Base-by-base conservation (phyloP, 2,888 invertebrate species). In the Drosophila melanosoma region DNA sequence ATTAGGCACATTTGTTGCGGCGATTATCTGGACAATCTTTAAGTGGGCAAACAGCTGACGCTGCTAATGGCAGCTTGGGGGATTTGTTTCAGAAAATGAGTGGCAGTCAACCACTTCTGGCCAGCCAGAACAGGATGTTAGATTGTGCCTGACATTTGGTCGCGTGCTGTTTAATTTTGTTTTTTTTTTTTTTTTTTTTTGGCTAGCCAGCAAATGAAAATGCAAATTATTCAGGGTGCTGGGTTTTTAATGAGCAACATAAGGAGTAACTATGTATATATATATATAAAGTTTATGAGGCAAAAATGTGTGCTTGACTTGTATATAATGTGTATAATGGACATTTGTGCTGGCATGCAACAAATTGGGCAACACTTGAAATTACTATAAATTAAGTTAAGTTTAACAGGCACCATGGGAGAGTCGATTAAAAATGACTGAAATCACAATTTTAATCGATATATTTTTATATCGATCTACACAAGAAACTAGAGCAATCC, bases 11-110 rank as follows among this genome's bases (percentile, higher is more conserved):
- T 85, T 83, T 85, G 83, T 81, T 81, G 81, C 85, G 81, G 81
- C 81, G 83, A 83, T 83, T 83, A 83, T 85, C 83, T 83, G 76
- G 76, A 70, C 79, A 79, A 81, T 83, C 85, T 85, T 83, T 81
- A 82, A 83, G 83, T 83, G 83, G 83, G 69, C 85, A 84, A 84
- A 82, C 83, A 83, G 83, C 85, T 83, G 83, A 82, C 82, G 82
- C 79, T 79, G 82, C 79, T 83, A 78, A 78, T 78, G 74, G 54
- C 57, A 64, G 72, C 58, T 49, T 40, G 51, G 42, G 51, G 57
- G 15, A 40, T 49, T 49, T 23, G 20, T n/a, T 33, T 15, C 15
- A 20, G 29, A 29, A 29, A 29, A 29, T 29, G 29, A 29, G 29
- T 29, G 29, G 29, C 4, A 29, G 29, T 29, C 29, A 29, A 29